Evolutionary conservation across 2,797 vertebrate genomes (phyloP).

Genomic region (Dromococcyx pavoninus): DNA sequence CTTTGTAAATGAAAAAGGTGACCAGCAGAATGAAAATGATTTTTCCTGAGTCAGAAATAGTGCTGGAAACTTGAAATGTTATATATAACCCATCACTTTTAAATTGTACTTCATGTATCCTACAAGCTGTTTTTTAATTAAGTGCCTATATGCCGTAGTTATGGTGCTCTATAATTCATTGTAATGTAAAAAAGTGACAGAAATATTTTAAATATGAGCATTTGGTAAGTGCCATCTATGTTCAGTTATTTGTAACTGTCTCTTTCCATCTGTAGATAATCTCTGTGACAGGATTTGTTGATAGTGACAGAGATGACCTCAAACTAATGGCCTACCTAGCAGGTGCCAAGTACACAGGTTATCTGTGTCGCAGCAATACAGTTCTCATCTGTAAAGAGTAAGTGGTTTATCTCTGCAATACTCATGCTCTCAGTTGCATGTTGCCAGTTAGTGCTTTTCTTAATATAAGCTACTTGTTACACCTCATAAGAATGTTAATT

Average conservation of each 20-base stretch:
- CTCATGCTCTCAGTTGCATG: fast-evolving
- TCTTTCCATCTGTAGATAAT: slow-evolving; percentile 83
- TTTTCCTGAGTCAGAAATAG: background rate
- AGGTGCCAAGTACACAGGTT: slow-evolving; percentile 94
- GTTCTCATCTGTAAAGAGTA: slow-evolving; percentile 98
- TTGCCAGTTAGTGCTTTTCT: background rate
- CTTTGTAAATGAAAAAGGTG: background rate
- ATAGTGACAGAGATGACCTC: slow-evolving; percentile 93
- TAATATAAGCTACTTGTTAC: too few relatives aligned
- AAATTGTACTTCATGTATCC: background rate
- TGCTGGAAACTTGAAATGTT: background rate
- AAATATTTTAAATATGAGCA: background rate
- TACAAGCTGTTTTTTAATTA: background rate
- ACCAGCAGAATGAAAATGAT: background rate
- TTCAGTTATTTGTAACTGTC: background rate
- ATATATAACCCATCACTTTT: background rate
- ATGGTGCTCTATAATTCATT: background rate
- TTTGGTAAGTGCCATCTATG: background rate
- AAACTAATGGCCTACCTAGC: slow-evolving; percentile 95
- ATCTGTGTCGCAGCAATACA: slow-evolving; percentile 94
- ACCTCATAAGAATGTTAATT: background rate
- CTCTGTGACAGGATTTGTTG: slow-evolving; percentile 94
- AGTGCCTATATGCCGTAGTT: background rate
- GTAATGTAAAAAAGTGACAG: background rate
- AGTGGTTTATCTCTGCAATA: slow-evolving; percentile 44